A percentile compares a stretch with the other conserved stretches of the same genome.
Conservation (phyloP, 2,113 vertebrate genomes). For the Paralichthys olivaceus region DNA sequence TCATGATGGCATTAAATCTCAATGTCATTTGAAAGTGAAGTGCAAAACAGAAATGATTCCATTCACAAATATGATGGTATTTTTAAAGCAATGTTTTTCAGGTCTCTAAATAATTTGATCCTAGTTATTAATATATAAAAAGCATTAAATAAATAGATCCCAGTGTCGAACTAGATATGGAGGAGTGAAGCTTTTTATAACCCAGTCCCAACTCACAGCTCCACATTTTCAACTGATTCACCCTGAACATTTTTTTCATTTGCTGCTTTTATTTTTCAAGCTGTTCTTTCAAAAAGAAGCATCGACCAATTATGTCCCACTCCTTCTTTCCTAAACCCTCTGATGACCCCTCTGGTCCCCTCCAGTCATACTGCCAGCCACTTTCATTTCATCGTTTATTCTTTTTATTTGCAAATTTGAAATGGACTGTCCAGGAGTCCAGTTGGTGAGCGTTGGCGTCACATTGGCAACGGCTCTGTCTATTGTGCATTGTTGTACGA, state of each 20-base stretch:
- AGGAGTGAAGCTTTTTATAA: background rate
- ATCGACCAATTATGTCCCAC: conserved; percentile 22
- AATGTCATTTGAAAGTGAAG: background rate
- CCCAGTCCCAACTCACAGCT: background rate
- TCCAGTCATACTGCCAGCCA: background rate
- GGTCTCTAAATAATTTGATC: too few relatives aligned
- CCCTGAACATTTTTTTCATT: conserved; percentile 18
- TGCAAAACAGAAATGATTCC: background rate
- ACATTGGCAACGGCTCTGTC: conserved; percentile 41
- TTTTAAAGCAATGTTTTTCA: too few relatives aligned
- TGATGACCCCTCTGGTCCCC: conserved; percentile 22
- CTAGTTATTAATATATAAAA: background rate
- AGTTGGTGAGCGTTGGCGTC: conserved; percentile 73
- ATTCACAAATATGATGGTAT: too few relatives aligned
- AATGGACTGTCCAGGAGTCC: conserved; percentile 48
- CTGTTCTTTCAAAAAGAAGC: conserved; percentile 32
- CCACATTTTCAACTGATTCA: conserved; percentile 4
- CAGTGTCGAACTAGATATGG: background rate
- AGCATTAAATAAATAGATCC: background rate
- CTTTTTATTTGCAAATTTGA: conserved; percentile 1
- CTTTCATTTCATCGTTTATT: background rate
- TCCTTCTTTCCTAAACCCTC: conserved; percentile 18
- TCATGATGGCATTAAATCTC: background rate
- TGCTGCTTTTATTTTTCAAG: conserved; percentile 17
- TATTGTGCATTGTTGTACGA: conserved; percentile 47